Base-by-base conservation (phyloP, 1,140 invertebrate species). In the Hesperophylax magnus region DNA sequence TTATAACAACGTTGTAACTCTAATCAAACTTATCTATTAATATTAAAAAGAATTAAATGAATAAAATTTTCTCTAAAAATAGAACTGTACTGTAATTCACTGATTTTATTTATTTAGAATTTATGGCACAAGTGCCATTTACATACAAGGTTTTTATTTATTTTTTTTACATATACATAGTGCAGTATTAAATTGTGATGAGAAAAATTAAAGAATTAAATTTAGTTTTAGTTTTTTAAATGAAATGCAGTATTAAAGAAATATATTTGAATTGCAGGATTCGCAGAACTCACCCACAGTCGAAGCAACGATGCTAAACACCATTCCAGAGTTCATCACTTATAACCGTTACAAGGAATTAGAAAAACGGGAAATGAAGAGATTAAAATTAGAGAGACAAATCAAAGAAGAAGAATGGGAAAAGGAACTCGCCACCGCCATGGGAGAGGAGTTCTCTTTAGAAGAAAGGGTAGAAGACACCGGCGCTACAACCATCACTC, bases 291-390 rank as follows among this genome's bases (percentile, higher is more conserved):
- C 86, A n/a, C 87, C 82, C 65, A 84, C 82, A 80, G 84, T 85
- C 54, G 85, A 84, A 56, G 77, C 79, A 54, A 54, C 77, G 3
- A 78, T 67, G 1, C 47, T 76, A 22, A 82, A 84, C 47, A 85
- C 87, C 71, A 91, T 93, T 39, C 89, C 91, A 31, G 92, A 93
- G 82, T 95, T 94, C 85, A 91, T 92, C 20, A 90, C 93, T 6
- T 95, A 94, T 86, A 95, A 95, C 86, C 89, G 94, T n/a, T 94
- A 94, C 85, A 93, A 92, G 69, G 92, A 93, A 85, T 85, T 93
- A 72, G 89, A 92, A 74, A 87, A 88, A 17, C 85, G 88, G 34
- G 91, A 92, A 84, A 87, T 89, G 52, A 93, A 94, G 86, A 83
- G 89, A 4, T 92, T 92, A 84, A 89, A 90, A 20, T 86, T 90